Conservation (phyloP, 2,888 invertebrate species). For the Euzophera pinguis region DNA sequence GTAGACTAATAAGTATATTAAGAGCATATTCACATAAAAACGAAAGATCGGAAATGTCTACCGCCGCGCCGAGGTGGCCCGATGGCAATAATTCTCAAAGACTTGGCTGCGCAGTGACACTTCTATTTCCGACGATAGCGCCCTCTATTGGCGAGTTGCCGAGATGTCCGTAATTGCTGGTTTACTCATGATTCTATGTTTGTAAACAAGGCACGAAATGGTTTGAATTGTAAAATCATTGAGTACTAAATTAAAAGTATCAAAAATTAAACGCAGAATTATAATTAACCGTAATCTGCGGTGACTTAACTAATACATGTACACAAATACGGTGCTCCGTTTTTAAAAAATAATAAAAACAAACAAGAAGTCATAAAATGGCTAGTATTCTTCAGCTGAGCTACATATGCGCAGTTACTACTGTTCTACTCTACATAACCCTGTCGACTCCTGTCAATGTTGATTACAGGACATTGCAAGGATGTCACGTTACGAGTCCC, state of each 20-base stretch:
- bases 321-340: too few species aligned
- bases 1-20: too few species aligned
- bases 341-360: too few species aligned
- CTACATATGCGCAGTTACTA: background rate
- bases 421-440: slow-evolving; percentile 24
- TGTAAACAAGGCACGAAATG: slow-evolving; percentile 58
- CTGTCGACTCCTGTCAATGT: slow-evolving; percentile 53
- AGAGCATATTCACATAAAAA: slow-evolving; percentile 24
- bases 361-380: too few species aligned
- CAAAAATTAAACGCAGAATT: too few species aligned
- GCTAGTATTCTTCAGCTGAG: too few species aligned
- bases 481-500: slow-evolving; percentile 60
- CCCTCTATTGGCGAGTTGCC: slow-evolving; percentile 76
- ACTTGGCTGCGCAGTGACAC: slow-evolving; percentile 48
- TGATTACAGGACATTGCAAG: slow-evolving; percentile 59
- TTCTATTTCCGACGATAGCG: slow-evolving; percentile 65
- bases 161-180: slow-evolving; percentile 47
- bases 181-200: slow-evolving; percentile 74
- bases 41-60: slow-evolving; percentile 71
- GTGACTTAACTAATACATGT: too few species aligned
- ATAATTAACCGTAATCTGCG: too few species aligned
- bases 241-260: too few species aligned
- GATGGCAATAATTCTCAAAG: slow-evolving; percentile 44
- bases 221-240: slow-evolving; percentile 9
- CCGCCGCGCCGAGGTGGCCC: slow-evolving; percentile 39